These are phyloP conservation scores for Fulica atra DNA, from an alignment of 2,113 vertebrate genomes.

Conservation along the genomic window DNA sequence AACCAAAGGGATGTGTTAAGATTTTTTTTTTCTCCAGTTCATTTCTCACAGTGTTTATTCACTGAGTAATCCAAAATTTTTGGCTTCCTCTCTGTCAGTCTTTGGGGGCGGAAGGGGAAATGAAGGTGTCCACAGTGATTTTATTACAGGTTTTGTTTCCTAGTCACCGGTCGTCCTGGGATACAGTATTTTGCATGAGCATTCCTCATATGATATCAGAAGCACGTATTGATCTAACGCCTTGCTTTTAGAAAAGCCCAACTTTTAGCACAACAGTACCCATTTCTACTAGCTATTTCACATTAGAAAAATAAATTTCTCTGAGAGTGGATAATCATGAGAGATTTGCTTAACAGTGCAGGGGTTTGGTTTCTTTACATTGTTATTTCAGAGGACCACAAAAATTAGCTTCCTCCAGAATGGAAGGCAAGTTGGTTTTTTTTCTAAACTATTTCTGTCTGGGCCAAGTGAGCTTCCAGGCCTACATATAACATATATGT, in stretches of 20 bases:
- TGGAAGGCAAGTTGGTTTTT: neutral
- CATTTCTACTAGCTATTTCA: neutral
- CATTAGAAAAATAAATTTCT: neutral
- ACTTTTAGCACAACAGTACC: neutral
- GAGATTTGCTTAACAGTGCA: neutral
- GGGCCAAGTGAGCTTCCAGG: neutral
- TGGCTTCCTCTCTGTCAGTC: neutral
- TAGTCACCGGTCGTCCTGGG: neutral
- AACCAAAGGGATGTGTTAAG: neutral
- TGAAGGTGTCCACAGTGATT: slow-evolving; percentile 28
- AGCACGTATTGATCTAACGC: neutral
- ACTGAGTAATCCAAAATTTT: slow-evolving; percentile 33
- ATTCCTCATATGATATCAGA: slow-evolving; percentile 8
- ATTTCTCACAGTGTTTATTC: slow-evolving; percentile 42
- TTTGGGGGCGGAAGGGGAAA: neutral
- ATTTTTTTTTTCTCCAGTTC: neutral
- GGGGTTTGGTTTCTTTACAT: neutral
- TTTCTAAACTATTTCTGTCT: neutral
- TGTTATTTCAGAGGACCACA: neutral
- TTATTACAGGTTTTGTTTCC: slow-evolving; percentile 43
- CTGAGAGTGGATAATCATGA: neutral
- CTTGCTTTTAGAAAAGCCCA: neutral
- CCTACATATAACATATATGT: neutral
- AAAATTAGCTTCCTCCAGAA: neutral
- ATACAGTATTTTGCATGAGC: slow-evolving; percentile 16